phyloP scores from a whole-genome alignment of 2,113 vertebrate species.

The Quiscalus mexicanus region DNA sequence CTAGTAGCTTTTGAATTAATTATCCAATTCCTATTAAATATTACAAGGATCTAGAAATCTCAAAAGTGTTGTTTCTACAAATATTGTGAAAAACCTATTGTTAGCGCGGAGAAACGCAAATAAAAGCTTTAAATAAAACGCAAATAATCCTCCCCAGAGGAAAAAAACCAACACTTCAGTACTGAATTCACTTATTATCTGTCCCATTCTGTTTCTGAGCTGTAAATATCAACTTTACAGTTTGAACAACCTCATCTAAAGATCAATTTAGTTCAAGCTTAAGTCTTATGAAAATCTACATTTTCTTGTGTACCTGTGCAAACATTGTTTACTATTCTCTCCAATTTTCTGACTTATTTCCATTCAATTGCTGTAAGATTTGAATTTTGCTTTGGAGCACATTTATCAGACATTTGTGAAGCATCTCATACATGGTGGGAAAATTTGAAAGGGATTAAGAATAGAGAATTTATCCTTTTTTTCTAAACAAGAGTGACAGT shows the following conservation, averaged over 20 bases:
- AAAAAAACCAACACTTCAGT: not conserved
- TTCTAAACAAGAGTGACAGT: not conserved
- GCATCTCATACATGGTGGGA: not conserved
- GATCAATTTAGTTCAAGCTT: not conserved
- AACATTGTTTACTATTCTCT: not conserved
- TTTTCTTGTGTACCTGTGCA: not conserved
- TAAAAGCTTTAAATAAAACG: not conserved
- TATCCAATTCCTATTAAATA: not conserved
- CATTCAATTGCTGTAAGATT: not conserved
- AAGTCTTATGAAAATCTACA: not conserved
- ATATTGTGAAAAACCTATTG: not conserved
- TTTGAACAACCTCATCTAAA: not conserved
- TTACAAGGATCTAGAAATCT: not conserved
- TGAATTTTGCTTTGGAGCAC: not conserved
- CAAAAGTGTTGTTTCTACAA: not conserved
- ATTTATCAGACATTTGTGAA: not conserved
- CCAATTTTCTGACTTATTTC: not conserved
- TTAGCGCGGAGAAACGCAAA: not conserved
- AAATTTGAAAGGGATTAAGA: not conserved
- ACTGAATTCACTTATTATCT: not conserved
- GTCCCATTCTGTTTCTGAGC: not conserved
- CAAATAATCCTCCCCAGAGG: not conserved
- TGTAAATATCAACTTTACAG: not conserved
- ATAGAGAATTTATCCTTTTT: not conserved
- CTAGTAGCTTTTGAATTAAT: not conserved